These are phyloP conservation scores for Karalla daura DNA, from an alignment of 2,797 vertebrate species.

Conservation along the genomic window DNA sequence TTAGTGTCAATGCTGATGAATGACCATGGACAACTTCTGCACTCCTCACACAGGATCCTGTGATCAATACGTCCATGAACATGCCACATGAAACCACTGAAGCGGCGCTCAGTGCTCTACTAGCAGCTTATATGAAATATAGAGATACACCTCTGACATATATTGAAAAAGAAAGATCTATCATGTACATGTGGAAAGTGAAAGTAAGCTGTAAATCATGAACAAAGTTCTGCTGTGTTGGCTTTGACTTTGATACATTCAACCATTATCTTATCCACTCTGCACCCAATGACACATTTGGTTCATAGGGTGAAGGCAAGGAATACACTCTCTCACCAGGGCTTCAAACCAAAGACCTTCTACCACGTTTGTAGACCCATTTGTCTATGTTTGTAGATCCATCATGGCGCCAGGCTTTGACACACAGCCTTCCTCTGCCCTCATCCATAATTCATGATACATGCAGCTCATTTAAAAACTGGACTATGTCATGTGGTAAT, in stretches of 20 bases:
- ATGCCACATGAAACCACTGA: background rate
- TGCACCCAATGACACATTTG: background rate
- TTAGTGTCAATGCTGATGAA: slow-evolving; percentile 40
- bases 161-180: background rate
- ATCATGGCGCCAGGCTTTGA: no score
- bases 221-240: background rate
- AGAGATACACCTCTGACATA: background rate
- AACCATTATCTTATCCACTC: no score
- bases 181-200: background rate
- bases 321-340: no score
- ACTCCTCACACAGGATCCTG: background rate
- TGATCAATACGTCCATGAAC: background rate
- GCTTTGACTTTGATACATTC: background rate
- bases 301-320: no score
- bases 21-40: slow-evolving; percentile 9
- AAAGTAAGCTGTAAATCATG: background rate
- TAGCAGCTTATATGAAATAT: background rate
- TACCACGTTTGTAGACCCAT: no score
- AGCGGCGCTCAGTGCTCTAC: background rate
- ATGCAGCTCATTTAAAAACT: background rate
- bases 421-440: no score
- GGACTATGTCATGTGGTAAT: background rate
- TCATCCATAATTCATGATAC: no score
- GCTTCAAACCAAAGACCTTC: no score
- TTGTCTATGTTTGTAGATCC: no score